phyloP scores from a whole-genome alignment of 2,797 vertebrate species.

The Sebastes vulpes region DNA sequence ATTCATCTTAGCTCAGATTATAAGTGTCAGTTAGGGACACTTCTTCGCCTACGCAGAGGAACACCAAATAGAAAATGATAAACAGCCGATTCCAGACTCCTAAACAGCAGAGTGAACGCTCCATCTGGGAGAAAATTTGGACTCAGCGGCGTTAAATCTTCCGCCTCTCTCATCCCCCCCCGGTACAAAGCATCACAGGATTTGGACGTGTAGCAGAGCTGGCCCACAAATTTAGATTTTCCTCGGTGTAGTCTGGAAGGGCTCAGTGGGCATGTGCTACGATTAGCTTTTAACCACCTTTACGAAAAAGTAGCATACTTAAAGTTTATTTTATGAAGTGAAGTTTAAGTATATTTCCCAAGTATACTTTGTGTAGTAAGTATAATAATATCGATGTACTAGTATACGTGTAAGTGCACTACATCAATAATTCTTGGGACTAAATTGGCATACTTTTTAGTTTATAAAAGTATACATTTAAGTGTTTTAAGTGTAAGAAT shows the following conservation, averaged over 20 bases:
- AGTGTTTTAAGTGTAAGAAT: too few species aligned
- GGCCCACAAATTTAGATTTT: not conserved
- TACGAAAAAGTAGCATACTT: too few species aligned
- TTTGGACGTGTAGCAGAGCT: not conserved
- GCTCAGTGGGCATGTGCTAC: not conserved
- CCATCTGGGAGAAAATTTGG: conserved; percentile 4
- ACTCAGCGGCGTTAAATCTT: not conserved
- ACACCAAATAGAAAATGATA: not conserved
- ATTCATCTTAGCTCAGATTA: not conserved
- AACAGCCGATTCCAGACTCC: not conserved
- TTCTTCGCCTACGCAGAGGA: not conserved
- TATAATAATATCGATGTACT: too few species aligned
- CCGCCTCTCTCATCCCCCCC: not conserved
- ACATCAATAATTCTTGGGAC: too few species aligned
- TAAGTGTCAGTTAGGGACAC: not conserved
- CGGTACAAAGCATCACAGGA: not conserved
- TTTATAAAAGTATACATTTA: too few species aligned
- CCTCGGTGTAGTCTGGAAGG: not conserved
- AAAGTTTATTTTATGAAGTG: too few species aligned
- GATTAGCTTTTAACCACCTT: not conserved
- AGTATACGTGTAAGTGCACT: too few species aligned
- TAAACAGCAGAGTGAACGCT: not conserved
- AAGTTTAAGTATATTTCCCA: too few species aligned
- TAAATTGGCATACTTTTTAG: too few species aligned
- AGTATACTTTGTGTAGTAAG: too few species aligned